These are phyloP conservation scores for Kradibia gibbosae DNA, from an alignment of 1,140 invertebrate species.

Conservation along the genomic window DNA sequence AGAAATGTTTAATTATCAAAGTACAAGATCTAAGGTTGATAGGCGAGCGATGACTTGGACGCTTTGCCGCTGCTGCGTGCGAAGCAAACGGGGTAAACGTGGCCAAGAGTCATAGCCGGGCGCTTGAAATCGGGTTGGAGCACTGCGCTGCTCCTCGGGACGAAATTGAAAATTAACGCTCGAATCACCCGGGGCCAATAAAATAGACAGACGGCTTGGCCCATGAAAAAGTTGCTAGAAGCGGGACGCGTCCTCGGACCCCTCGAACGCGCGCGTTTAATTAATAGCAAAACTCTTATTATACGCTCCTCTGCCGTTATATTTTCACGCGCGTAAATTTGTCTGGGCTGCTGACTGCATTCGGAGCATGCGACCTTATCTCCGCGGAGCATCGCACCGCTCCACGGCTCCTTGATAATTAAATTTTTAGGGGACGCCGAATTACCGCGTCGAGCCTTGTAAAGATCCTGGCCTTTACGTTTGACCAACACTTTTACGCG, in stretches of 20 bases:
- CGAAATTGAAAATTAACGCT: slow-evolving; percentile 57
- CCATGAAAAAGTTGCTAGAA: slow-evolving; percentile 51
- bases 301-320: slow-evolving; percentile 53
- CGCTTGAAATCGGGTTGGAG: neutral
- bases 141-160: neutral
- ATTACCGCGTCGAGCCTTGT: slow-evolving; percentile 6
- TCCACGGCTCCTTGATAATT: slow-evolving; percentile 18
- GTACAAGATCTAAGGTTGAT: slow-evolving; percentile 31
- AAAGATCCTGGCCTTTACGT: neutral
- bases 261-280: slow-evolving; percentile 56
- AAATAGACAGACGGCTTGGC: slow-evolving; percentile 51
- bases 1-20: slow-evolving; percentile 35
- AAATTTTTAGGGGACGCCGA: slow-evolving; percentile 14
- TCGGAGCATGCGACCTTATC: neutral
- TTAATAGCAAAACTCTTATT: slow-evolving; percentile 57
- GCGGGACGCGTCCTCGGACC: slow-evolving; percentile 41
- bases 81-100: neutral
- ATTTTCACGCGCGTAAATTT: neutral
- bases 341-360: neutral
- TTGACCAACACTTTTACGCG: slow-evolving; percentile 1
- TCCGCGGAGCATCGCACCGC: neutral
- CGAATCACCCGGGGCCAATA: slow-evolving; percentile 59
- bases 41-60: slow-evolving; percentile 28
- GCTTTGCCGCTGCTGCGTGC: neutral
- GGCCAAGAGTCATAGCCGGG: neutral